Conservation (phyloP, 2,888 invertebrate species). For the Matsumyia berberina region DNA sequence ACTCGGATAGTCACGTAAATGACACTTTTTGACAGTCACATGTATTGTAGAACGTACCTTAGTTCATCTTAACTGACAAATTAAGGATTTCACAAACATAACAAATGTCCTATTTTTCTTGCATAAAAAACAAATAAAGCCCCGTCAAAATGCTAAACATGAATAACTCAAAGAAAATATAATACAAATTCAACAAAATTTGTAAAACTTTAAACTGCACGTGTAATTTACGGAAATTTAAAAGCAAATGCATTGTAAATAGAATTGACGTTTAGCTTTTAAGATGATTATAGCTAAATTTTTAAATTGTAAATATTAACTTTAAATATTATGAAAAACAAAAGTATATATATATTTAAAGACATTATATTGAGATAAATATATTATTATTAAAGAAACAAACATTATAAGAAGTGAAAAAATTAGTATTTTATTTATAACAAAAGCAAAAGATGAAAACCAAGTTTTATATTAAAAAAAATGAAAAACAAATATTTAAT, state of each 20-base stretch:
- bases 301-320: conserved; percentile 75
- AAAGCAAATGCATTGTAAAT: conserved; percentile 73
- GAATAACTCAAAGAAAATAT: conserved; percentile 33
- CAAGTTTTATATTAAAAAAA: conserved; percentile 80
- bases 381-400: conserved; percentile 72
- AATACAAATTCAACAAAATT: conserved; percentile 52
- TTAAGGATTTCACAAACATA: no score
- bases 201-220: conserved; percentile 43
- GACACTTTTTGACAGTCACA: no score
- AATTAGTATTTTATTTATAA: conserved; percentile 83
- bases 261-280: conserved; percentile 60
- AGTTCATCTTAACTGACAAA: no score
- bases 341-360: conserved; percentile 70
- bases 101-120: neutral
- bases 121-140: neutral
- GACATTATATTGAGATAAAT: conserved; percentile 77
- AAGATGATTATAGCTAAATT: conserved; percentile 74
- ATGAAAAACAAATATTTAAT: conserved; percentile 77
- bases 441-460: conserved; percentile 77
- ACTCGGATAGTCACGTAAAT: no score
- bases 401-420: conserved; percentile 73
- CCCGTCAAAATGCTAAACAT: conserved; percentile 56
- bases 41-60: no score
- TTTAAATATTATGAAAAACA: conserved; percentile 66
- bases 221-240: conserved; percentile 34